Conservation (phyloP, 2,888 invertebrate genomes). For the Autographa gamma region DNA sequence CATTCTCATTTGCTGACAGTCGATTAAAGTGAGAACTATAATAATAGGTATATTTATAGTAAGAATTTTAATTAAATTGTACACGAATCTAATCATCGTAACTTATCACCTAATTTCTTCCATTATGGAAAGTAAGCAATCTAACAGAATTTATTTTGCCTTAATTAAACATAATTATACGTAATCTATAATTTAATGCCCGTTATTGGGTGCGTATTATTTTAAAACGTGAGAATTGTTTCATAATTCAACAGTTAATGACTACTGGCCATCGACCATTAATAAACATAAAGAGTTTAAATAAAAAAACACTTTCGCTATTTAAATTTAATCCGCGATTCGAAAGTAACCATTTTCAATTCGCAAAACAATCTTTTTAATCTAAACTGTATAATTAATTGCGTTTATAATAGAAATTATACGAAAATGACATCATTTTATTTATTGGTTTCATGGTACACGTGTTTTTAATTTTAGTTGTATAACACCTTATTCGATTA, state of each 20-base stretch:
- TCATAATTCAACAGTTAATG: constrained; percentile 31
- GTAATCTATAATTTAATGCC: constrained; percentile 5
- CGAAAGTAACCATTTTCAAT: constrained; percentile 47
- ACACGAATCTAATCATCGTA: background rate
- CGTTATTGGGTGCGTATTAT: constrained; percentile 6
- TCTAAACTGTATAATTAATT: constrained; percentile 40
- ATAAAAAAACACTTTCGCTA: constrained; percentile 45
- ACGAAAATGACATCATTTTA: constrained; percentile 35
- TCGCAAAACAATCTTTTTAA: constrained; percentile 30
- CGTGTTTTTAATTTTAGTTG: background rate
- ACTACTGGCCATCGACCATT: constrained; percentile 26
- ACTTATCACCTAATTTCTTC: background rate
- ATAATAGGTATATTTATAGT: too few relatives aligned
- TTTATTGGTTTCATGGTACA: background rate
- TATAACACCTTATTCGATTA: background rate
- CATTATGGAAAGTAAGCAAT: background rate
- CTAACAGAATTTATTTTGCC: background rate
- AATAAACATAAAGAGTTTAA: constrained; percentile 41
- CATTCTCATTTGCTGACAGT: too few relatives aligned
- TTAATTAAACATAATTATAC: background rate
- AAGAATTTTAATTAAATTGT: too few relatives aligned
- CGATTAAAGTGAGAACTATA: too few relatives aligned
- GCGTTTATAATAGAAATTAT: constrained; percentile 32
- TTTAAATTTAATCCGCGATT: constrained; percentile 48
- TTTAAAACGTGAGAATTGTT: constrained; percentile 14